Evolutionary conservation across 2,888 invertebrate genomes (phyloP).

Genomic region (Sympetrum striolatum): DNA sequence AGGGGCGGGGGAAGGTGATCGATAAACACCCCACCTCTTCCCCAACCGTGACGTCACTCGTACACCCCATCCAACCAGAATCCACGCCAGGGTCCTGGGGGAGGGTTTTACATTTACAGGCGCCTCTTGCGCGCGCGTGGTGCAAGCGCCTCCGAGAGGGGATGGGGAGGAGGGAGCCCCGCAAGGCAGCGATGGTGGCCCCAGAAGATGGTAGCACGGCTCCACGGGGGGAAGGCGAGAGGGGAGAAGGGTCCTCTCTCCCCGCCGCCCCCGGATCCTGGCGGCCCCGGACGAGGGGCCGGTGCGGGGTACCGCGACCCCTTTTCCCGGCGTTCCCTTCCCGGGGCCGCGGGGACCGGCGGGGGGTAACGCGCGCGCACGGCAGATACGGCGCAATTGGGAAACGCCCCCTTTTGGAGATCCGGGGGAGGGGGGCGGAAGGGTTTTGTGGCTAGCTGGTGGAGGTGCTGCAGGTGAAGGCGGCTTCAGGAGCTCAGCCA

Average conservation of each 20-base stretch:
- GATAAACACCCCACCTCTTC: not conserved
- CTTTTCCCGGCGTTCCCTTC: not conserved
- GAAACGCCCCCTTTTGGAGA: not conserved
- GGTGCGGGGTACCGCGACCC: too few species aligned
- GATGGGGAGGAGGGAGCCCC: not conserved
- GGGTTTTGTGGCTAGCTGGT: constrained; percentile 54
- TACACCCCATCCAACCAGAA: not conserved
- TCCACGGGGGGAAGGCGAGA: not conserved
- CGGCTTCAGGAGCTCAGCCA: constrained; percentile 27
- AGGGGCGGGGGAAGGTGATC: not conserved
- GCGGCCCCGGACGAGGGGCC: too few species aligned
- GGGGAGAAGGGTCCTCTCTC: not conserved
- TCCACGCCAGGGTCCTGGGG: not conserved
- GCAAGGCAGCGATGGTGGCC: not conserved
- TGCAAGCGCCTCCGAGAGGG: not conserved
- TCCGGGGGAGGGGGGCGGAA: constrained; percentile 45
- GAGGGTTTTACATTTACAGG: not conserved
- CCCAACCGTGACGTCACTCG: not conserved
- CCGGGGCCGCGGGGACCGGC: not conserved
- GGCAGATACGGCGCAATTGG: not conserved
- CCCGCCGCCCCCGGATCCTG: too few species aligned
- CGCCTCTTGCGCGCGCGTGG: not conserved
- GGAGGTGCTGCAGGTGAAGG: constrained; percentile 49
- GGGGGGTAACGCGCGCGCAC: not conserved
- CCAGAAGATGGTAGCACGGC: not conserved